Evolutionary conservation across 2,113 vertebrate genomes (phyloP).

Genomic region (Phainopepla nitens): DNA sequence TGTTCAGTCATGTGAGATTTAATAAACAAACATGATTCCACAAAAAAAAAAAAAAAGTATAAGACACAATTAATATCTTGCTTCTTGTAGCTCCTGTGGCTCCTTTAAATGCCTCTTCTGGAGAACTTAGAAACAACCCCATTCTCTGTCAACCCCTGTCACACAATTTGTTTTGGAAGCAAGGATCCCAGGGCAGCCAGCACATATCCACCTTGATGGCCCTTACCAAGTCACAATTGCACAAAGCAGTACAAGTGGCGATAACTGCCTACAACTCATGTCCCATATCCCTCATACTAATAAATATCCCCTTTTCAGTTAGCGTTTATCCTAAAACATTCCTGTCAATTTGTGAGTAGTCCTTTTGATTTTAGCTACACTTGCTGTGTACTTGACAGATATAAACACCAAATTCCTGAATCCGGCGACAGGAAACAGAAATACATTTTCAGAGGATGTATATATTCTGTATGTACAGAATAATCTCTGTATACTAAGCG

Average conservation of each 20-base stretch:
- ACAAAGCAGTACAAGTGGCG: neutral
- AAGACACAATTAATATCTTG: neutral
- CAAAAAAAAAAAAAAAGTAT: neutral
- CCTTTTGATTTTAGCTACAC: neutral
- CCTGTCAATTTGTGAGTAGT: neutral
- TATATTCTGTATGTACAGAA: neutral
- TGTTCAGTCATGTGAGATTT: neutral
- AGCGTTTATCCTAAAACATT: neutral
- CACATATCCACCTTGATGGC: accelerated
- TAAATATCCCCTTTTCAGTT: neutral
- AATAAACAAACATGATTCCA: neutral
- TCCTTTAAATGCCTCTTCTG: neutral
- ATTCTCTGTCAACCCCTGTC: neutral
- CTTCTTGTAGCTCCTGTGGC: neutral
- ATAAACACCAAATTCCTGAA: neutral
- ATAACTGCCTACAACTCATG: neutral
- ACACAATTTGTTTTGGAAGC: neutral
- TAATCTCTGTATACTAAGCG: neutral
- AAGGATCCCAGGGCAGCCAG: neutral
- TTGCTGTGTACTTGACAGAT: neutral
- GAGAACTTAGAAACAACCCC: neutral
- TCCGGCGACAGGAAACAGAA: neutral
- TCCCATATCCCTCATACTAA: neutral
- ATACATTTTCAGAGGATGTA: neutral
- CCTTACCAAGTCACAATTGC: neutral